Evolutionary conservation across 2,113 vertebrate species (phyloP), one percentile per base, ranked within the genome.

Genomic region (Monopterus albus): DNA sequence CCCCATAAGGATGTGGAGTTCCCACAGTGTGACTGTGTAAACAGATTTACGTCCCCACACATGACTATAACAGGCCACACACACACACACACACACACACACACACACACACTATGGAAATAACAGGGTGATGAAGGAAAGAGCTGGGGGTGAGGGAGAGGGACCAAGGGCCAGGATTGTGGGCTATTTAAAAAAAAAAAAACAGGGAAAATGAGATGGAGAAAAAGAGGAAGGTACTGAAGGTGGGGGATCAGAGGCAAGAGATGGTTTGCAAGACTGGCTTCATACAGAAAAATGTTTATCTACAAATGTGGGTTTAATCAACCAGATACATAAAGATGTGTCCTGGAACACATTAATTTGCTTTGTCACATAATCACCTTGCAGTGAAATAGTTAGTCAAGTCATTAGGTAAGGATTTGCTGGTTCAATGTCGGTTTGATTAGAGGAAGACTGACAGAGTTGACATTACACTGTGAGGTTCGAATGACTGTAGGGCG

Each of bases 91-190:
- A 46, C 62, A 31, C 46, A 52, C 56, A 38, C 57, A 65, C 69
- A 75, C 59, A 59, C 65, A 61, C 61, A 58, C 49, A 56, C 63
- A 46, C 25, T 14, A 28, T 72, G 46, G 58, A 79, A 68, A 74
- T 77, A 74, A 70, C 60, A 68, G 70, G 35, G 61, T 45, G 53
- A 51, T 74, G 85, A 79, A 70, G 68, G 66, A 57, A 59, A 42
- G 49, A 59, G 31, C 47, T 66, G 28, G 63, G 68, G 62, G 69
- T 50, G 38, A 49, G 64, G n/a, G 43, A 63, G 40, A 43, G 7
- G 66, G 47, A 72, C 58, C 67, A 69, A 64, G 59, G 66, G 50
- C 21, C 43, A 57, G 42, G 56, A 61, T 75, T 67, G 72, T 59
- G 70, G 53, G 51, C 59, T 66, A 35, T 78, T 81, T 72, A 67